Base-by-base conservation (phyloP, 1,140 invertebrate genomes). In the Manduca sexta region DNA sequence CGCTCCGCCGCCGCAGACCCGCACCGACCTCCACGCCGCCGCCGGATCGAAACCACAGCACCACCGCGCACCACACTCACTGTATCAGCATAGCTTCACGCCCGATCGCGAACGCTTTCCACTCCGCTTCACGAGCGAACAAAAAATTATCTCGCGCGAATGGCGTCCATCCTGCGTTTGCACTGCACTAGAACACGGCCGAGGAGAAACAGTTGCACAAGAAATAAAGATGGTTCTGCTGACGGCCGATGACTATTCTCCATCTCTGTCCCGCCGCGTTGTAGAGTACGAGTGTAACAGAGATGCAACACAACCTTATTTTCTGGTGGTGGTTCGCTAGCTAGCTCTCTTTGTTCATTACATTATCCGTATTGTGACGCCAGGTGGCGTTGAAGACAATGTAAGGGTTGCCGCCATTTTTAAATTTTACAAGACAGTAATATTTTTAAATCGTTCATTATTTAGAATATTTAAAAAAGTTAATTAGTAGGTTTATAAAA, bases 1-100 rank as follows among this genome's bases (percentile, higher is more conserved):
- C 83, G 3, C 89, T 35, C 90, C 86, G 29, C 88, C 70, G n/a
- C 89, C 86, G 89, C 86, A 86, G 7, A 90, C 80, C 31, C 90
- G 86, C 51, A 91, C 88, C 31, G 90, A 88, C 43, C 88, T 80
- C 42, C 88, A 84, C 31, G 88, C 88, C 41, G 88, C 87, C 83
- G 51, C 52, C 13, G 33, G 56, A 26, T 60, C 61, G 51, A 53
- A 60, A 61, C 61, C 62, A 60, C 54, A 55, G 46, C 57, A 60
- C 64, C 64, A 63, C 67, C 42, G 49, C 56, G 57, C 68, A 65
- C 70, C 67, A 68, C 73, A 60, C 60, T 52, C 69, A 77, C 76
- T 82, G 78, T 73, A 45, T 45, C 43, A 75, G 69, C 74, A 82
- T 84, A 80, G 52, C 69, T 72, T 63, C 64, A 71, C 64, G 54